Evolutionary conservation across 2,888 invertebrate genomes (phyloP).

Genomic region (Drosophila neonasuta): DNA sequence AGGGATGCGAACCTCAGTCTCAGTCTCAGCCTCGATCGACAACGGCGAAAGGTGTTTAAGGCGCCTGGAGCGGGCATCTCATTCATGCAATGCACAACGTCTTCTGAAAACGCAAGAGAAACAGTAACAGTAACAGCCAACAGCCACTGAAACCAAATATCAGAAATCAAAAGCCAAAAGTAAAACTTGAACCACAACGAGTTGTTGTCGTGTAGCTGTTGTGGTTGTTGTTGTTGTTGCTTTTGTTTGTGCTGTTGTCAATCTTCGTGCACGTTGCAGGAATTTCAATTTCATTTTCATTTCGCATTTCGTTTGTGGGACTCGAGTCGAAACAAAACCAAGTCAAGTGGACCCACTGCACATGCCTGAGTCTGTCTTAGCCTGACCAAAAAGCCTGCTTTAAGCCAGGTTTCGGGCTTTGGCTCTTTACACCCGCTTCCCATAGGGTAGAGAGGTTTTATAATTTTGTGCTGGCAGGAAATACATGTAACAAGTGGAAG

Average conservation of each 20-base stretch:
- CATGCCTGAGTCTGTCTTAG: constrained; percentile 26
- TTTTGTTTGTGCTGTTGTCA: constrained; percentile 32
- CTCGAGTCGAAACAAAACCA: constrained; percentile 48
- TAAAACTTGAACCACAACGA: constrained; percentile 26
- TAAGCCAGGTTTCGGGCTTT: constrained; percentile 1
- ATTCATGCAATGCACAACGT: constrained; percentile 25
- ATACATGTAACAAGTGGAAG: too few species aligned
- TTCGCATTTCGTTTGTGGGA: constrained; percentile 27
- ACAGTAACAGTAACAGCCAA: constrained; percentile 13
- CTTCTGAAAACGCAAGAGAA: constrained; percentile 42
- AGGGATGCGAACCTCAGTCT: constrained; percentile 34
- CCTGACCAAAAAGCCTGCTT: constrained; percentile 16
- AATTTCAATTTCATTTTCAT: constrained; percentile 64
- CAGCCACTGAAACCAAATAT: constrained; percentile 22
- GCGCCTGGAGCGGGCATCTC: constrained; percentile 40
- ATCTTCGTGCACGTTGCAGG: constrained; percentile 63
- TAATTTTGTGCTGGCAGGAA: too few species aligned
- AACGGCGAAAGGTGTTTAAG: constrained; percentile 67
- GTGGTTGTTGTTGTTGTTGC: constrained; percentile 6
- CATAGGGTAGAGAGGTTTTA: too few species aligned
- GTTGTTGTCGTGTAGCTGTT: constrained; percentile 22
- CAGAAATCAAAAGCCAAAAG: constrained; percentile 23
- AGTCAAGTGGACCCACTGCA: constrained; percentile 55
- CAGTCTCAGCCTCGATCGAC: constrained; percentile 1
- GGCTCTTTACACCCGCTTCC: too few species aligned